These are phyloP conservation scores for Petrolisthes cinctipes DNA, from an alignment of 2,888 invertebrate genomes.

Conservation along the genomic window DNA sequence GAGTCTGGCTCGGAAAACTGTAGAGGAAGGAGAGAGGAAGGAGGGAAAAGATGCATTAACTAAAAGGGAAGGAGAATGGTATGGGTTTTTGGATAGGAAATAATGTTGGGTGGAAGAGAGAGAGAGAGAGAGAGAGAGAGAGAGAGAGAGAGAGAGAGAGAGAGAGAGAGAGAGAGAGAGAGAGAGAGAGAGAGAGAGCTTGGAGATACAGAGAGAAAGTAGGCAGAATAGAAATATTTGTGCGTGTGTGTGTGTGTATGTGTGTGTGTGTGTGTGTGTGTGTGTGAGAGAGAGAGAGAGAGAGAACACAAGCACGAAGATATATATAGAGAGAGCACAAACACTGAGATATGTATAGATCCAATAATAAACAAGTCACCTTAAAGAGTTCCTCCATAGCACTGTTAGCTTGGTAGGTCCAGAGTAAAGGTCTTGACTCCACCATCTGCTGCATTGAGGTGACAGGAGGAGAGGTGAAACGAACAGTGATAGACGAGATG, in stretches of 20 bases:
- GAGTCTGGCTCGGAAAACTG: slow-evolving; percentile 32
- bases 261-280: no score
- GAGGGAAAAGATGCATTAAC: not conserved
- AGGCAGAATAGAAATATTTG: no score
- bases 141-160: not conserved
- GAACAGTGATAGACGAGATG: slow-evolving; percentile 41
- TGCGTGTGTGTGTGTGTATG: no score
- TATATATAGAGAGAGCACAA: no score
- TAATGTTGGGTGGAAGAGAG: not conserved
- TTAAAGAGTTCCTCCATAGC: slow-evolving; percentile 46
- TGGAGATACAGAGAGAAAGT: no score
- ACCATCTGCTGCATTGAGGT: slow-evolving; percentile 44
- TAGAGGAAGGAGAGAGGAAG: not conserved
- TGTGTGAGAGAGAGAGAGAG: not conserved
- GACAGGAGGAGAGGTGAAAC: slow-evolving; percentile 21
- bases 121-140: not conserved
- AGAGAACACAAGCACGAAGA: no score
- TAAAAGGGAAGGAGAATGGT: not conserved
- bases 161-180: not conserved
- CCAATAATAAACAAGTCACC: not conserved
- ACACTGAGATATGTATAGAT: no score
- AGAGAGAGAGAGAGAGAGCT: not conserved
- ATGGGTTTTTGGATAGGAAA: not conserved
- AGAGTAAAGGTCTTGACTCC: slow-evolving; percentile 14
- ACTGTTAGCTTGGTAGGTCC: slow-evolving; percentile 45